Evolutionary conservation across 2,113 vertebrate species (phyloP), one percentile per base, ranked within the genome.

Genomic region (Ophthalmolycus amberensis): DNA sequence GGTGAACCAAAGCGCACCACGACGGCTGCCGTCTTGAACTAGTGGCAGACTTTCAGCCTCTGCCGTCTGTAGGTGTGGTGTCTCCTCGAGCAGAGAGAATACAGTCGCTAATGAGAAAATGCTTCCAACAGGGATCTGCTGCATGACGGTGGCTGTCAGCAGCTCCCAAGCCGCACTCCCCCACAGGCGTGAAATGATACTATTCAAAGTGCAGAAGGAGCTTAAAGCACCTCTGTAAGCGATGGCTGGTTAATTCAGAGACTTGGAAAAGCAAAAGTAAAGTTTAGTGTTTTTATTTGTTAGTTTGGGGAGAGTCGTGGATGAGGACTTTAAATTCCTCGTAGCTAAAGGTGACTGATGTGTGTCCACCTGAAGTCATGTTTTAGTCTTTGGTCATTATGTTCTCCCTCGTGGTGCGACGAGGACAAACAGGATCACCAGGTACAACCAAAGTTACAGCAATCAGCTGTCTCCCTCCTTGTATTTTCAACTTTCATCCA

Each of bases 21-120:
- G 32, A 88, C 77, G 65, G 50, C 77, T 71, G 40, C 70, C 1
- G 44, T 44, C 59, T 76, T 78, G 78, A 88, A 84, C 74, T 16
- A 52, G 73, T 4, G 71, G 18, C 81, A 69, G 70, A 32, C 63
- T 71, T 76, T 52, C 32, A 52, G 38, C 63, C 67, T 71, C 76
- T 46, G 82, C 78, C 42, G 74, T 82, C 71, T 78, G 83, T 60
- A 80, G 85, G 78, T 27, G 27, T n/a, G 60, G 48, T 73, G 4
- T 48, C 44, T 79, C 79, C 20, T 54, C 18, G 16, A 71, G 54
- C 29, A 65, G 82, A 56, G 71, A 65, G 20, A 65, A 62, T 7
- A 14, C 50, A 85, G 86, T 67, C 68, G 58, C 82, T 87, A 90
- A 89, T 88, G 86, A 91, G 89, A 60, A 85, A 84, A 85, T 48